phyloP scores from a whole-genome alignment of 2,113 vertebrate genomes.

The Myanophis thanlyinensis region DNA sequence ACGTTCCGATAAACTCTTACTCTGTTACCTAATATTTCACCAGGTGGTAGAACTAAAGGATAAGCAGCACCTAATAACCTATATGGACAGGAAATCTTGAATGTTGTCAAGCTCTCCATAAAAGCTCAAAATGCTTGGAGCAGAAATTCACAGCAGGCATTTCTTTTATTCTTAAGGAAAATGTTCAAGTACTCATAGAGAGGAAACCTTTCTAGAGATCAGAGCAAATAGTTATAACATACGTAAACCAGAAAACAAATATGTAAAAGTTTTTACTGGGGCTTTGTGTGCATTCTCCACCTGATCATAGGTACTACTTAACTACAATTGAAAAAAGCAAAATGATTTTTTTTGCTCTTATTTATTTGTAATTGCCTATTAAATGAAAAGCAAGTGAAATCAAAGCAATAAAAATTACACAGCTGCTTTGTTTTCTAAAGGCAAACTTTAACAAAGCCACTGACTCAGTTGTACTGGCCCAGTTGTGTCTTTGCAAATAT shows the following conservation, averaged over 20 bases:
- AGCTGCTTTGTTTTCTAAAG: not conserved
- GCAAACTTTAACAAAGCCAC: not conserved
- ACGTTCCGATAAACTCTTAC: slow-evolving; percentile 65
- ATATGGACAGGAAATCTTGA: slow-evolving; percentile 64
- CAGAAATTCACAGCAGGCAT: slow-evolving; percentile 60
- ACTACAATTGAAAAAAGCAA: slow-evolving; percentile 50
- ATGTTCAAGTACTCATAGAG: slow-evolving; percentile 51
- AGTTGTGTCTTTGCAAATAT: not conserved
- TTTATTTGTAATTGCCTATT: not conserved
- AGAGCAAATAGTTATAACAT: slow-evolving; percentile 40
- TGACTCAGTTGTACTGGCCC: not conserved
- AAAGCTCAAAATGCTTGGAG: slow-evolving; percentile 61
- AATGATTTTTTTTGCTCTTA: slow-evolving; percentile 32
- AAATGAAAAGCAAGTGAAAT: slow-evolving; percentile 10
- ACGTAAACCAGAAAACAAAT: slow-evolving; percentile 41
- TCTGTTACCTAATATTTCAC: slow-evolving; percentile 75
- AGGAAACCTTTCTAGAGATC: slow-evolving; percentile 53
- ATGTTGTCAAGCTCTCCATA: slow-evolving; percentile 54
- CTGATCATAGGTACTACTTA: slow-evolving; percentile 22
- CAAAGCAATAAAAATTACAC: slow-evolving; percentile 7
- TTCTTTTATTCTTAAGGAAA: slow-evolving; percentile 56
- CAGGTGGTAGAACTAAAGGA: slow-evolving; percentile 69
- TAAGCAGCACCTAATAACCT: slow-evolving; percentile 69
- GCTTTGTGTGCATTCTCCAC: slow-evolving; percentile 22
- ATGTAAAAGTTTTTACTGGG: slow-evolving; percentile 28